Base-by-base conservation (phyloP, 2,888 invertebrate species). In the Dioctria rufipes region DNA sequence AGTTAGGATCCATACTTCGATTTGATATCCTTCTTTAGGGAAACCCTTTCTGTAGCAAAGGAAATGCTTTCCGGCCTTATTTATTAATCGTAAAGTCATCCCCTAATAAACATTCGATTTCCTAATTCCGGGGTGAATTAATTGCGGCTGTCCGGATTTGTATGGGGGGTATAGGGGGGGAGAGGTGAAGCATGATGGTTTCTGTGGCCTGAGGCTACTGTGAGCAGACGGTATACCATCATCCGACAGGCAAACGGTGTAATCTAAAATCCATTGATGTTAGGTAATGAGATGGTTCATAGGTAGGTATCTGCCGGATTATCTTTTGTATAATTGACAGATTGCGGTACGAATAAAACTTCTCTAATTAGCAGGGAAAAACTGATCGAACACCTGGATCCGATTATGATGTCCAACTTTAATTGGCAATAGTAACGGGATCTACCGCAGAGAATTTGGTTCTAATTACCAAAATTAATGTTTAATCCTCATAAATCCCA, bases 261-360 rank as follows among this genome's bases (percentile, higher is more conserved):
- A 61, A 75, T 58, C 40, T 40, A 37, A 66, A 66, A 66, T 66
- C 66, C 66, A 66, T 66, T 66, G 66, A 66, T 66, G 66, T n/a
- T 43, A 66, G 43, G 46, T 66, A 66, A 66, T 66, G 66, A 66
- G 66, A 43, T 43, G 66, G 66, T 66, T 66, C 46, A 46, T 42
- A 66, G 65, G 25, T 25, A 25, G 25, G 66, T 46, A 66, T 66
- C 42, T 66, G 46, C 46, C 78, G 11, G 54, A 69, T 65, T 80
- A 80, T 78, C 78, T 78, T 67, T 69, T 39, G 77, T 80, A n/a
- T n/a, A 78, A 80, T 80, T 80, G 80, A 69, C 78, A 69, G 78
- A 80, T 77, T 80, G 67, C 60, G 80, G 80, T 78, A n/a, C 49
- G 42, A n/a, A 58, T 69, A 80, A 80, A 80, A 80, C 49, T 77